Conservation (phyloP, 2,888 invertebrate species). For the Xestobium rufovillosum region DNA sequence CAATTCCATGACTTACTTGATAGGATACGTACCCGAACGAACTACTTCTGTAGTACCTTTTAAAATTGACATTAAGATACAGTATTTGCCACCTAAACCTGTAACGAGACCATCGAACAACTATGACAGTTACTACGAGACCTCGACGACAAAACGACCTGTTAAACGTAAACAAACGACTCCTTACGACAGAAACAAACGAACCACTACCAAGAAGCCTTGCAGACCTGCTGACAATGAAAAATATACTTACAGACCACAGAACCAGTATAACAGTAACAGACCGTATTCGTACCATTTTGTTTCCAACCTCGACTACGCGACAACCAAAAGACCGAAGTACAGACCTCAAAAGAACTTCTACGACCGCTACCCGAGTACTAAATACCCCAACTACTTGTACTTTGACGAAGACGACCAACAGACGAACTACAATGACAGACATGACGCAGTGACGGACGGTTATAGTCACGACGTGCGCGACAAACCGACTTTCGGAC, state of each 20-base stretch:
- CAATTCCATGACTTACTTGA: conserved; percentile 24
- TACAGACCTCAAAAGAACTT: conserved; percentile 19
- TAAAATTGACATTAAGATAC: conserved; percentile 34
- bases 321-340: conserved; percentile 29
- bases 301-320: conserved; percentile 8
- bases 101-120: no score
- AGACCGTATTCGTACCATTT: conserved; percentile 18
- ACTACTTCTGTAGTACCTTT: conserved; percentile 22
- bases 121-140: no score
- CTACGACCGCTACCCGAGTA: conserved; percentile 16
- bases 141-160: conserved; percentile 14
- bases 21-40: conserved; percentile 18
- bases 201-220: neutral
- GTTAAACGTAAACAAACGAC: conserved; percentile 20
- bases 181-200: conserved; percentile 8
- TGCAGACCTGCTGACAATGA: neutral
- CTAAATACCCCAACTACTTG: conserved; percentile 8
- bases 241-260: neutral
- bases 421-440: conserved; percentile 18
- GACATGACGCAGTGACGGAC: conserved; percentile 12
- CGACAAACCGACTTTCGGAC: conserved; percentile 16
- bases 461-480: conserved; percentile 15
- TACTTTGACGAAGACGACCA: conserved; percentile 13
- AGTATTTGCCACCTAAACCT: conserved; percentile 26
- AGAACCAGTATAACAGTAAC: neutral